Evolutionary conservation across 2,888 invertebrate species (phyloP).

Genomic region (Drosophila buzzatii): DNA sequence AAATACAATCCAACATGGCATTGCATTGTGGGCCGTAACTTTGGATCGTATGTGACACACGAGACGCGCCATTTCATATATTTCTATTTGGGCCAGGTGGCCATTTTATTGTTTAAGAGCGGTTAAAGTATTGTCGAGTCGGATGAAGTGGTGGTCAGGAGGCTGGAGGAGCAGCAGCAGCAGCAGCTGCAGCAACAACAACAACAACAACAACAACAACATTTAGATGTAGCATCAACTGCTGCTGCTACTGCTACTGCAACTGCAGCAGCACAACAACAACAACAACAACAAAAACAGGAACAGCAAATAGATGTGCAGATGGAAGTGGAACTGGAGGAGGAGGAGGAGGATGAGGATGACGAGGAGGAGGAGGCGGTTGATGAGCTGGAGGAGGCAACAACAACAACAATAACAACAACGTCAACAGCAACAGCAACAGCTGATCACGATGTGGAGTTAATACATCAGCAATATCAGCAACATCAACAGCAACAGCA

Average conservation of each 20-base stretch:
- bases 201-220: slow-evolving; percentile 15
- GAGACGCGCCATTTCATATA: slow-evolving; percentile 99
- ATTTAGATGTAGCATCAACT: slow-evolving; percentile 21
- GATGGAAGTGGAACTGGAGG: slow-evolving; percentile 32
- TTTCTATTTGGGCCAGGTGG: slow-evolving; percentile 99
- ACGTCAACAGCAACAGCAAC: slow-evolving; percentile 24
- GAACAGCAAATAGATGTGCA: slow-evolving; percentile 25
- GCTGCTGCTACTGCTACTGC: slow-evolving; percentile 4
- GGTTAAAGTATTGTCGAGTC: slow-evolving; percentile 88
- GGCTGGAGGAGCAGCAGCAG: slow-evolving; percentile 59
- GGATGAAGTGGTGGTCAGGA: slow-evolving; percentile 76
- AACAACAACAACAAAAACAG: slow-evolving; percentile 1
- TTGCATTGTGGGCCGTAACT: slow-evolving; percentile 99
- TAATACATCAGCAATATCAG: slow-evolving; percentile 13
- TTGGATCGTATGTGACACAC: slow-evolving; percentile 99
- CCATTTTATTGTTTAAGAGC: slow-evolving; percentile 99
- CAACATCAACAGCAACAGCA: slow-evolving; percentile 19
- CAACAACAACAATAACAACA: slow-evolving; percentile 1
- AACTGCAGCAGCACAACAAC: background rate
- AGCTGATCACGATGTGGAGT: slow-evolving; percentile 14
- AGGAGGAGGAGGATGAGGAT: slow-evolving; percentile 28
- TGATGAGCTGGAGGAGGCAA: slow-evolving; percentile 2
- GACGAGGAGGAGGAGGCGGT: slow-evolving; percentile 14
- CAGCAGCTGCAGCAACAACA: slow-evolving; percentile 44
- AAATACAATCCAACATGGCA: slow-evolving; percentile 99